These are phyloP conservation scores for Papilio machaon DNA, from an alignment of 1,140 invertebrate genomes.

Conservation along the genomic window DNA sequence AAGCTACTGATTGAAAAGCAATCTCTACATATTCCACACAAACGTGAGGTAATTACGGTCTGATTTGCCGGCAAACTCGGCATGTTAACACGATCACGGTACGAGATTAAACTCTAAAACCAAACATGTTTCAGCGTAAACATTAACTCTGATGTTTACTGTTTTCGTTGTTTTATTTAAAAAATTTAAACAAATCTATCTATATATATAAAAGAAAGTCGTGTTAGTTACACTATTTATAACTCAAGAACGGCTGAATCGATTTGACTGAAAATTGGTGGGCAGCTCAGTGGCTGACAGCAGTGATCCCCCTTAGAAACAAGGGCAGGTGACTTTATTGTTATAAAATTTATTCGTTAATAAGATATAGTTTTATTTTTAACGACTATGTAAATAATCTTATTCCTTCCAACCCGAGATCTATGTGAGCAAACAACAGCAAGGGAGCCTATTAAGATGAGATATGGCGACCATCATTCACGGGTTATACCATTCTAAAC, in stretches of 20 bases:
- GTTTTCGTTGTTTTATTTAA: background rate
- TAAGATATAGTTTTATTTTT: background rate
- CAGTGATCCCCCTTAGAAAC: too few species aligned
- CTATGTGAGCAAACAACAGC: slow-evolving; percentile 7
- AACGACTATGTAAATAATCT: background rate
- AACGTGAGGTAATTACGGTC: slow-evolving; percentile 24
- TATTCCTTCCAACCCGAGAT: background rate
- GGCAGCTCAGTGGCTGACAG: too few species aligned
- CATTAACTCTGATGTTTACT: background rate
- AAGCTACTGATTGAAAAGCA: slow-evolving; percentile 20
- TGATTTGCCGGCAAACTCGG: background rate
- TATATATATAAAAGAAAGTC: too few species aligned
- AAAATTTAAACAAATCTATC: background rate
- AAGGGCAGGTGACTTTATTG: too few species aligned
- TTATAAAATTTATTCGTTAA: too few species aligned
- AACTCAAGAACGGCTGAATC: too few species aligned
- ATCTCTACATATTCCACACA: slow-evolving; percentile 10
- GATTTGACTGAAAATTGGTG: too few species aligned
- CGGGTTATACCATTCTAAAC: background rate
- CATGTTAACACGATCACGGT: slow-evolving; percentile 11
- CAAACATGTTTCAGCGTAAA: background rate
- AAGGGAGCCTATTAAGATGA: slow-evolving; percentile 13
- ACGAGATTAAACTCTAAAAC: background rate
- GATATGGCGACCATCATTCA: background rate
- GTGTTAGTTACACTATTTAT: too few species aligned